Evolutionary conservation across 2,113 vertebrate genomes (phyloP).

Genomic region (Pantherophis guttatus): DNA sequence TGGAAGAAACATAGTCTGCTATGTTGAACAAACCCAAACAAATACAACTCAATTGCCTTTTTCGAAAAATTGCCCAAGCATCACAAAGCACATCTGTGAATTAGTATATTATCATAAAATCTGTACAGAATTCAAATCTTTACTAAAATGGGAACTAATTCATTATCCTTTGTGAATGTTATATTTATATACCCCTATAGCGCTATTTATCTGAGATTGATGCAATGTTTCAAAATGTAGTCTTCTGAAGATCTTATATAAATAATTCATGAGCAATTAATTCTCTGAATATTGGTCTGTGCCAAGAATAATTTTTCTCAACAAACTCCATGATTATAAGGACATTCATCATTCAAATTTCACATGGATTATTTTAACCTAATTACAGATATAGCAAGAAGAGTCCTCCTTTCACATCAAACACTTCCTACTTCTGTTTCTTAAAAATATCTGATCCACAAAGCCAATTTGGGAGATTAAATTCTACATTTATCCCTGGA

Average conservation of each 20-base stretch:
- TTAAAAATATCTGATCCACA: neutral
- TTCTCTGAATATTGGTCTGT: conserved; percentile 48
- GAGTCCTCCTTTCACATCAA: neutral
- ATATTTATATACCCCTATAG: neutral
- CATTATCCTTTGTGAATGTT: conserved; percentile 9
- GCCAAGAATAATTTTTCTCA: conserved; percentile 48
- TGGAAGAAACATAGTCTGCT: neutral
- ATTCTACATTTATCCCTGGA: conserved; percentile 7
- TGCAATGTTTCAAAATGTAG: conserved; percentile 34
- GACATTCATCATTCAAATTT: neutral
- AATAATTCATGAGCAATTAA: conserved; percentile 62
- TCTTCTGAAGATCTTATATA: neutral
- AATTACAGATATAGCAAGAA: neutral
- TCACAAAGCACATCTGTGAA: neutral
- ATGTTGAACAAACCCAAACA: neutral
- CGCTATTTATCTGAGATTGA: neutral
- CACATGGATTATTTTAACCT: neutral
- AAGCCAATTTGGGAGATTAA: conserved; percentile 21
- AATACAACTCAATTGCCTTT: too few relatives aligned
- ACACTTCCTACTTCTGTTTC: accelerated
- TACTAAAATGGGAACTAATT: neutral
- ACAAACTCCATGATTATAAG: conserved; percentile 6
- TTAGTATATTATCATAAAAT: neutral
- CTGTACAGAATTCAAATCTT: neutral
- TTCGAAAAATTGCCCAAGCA: neutral